Evolutionary conservation across 2,797 vertebrate genomes (phyloP), one percentile per base, ranked within the genome.

Genomic region (Merluccius polli): DNA sequence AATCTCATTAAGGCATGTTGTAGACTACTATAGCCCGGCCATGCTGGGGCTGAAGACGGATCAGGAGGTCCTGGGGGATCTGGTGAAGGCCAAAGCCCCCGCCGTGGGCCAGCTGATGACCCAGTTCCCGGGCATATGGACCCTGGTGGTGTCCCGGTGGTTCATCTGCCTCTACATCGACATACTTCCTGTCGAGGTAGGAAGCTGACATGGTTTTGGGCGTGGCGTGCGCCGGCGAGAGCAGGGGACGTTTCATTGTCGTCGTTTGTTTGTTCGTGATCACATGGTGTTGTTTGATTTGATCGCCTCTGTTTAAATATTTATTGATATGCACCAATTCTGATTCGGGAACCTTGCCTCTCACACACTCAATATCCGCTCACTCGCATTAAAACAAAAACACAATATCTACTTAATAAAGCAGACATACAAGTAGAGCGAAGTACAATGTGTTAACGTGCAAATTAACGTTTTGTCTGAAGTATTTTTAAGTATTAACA

Each of bases 131-230:
- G 93, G 95, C 74, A 95, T 95, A 88, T 99, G 97, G 97, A 96
- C 94, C 6, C 88, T 99, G 48, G 91, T 98, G 78, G 96, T 95
- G 73, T 98, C 97, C 0, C 96, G 96, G 71, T 99, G 98, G 98
- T 98, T 99, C 87, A 96, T 99, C 87, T 99, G 97, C 88, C 93
- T 99, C 80, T 99, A 95, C 44, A 95, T 98, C 48, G 97, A 99
- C 77, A 87, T 97, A 70, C 95, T 99, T 73, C 98, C 98, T 0
- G 95, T 98, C 36, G 98, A 99, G 95, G 98, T 95, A 84, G 93
- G 81, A 21, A 71, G 30, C 70, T 33, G 73, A 0, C 4, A 4
- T 2, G 1, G 41, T 29, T 59, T 29, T 16, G n/a, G 1, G 4
- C 2, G 10, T 13, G 77, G n/a, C 21, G 52, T 65, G 59, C 3